A percentile compares a stretch with the other conserved stretches of the same genome.
Conservation (phyloP, 2,888 invertebrate species). For the Habrosyne pyritoides region DNA sequence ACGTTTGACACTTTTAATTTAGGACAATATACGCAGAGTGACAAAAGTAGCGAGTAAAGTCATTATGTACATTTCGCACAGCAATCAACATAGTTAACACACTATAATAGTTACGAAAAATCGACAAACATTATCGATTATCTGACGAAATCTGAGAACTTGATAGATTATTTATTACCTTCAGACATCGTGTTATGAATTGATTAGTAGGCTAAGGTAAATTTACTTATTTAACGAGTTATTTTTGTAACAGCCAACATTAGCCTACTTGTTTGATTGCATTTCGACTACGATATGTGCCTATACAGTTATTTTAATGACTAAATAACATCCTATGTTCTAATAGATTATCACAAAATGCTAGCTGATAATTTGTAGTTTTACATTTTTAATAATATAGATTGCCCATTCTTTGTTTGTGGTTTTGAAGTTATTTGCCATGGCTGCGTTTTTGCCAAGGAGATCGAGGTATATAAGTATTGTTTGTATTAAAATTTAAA, state of each 20-base stretch:
- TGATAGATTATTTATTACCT: conserved; percentile 8
- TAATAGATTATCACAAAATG: conserved; percentile 12
- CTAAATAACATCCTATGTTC: conserved; percentile 2
- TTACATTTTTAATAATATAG: conserved; percentile 1
- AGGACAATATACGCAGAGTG: conserved; percentile 42
- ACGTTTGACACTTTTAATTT: conserved; percentile 41
- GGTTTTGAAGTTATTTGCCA: too few species aligned
- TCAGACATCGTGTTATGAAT: conserved; percentile 5
- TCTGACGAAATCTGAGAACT: conserved; percentile 25
- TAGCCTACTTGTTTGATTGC: background rate
- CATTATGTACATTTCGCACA: conserved; percentile 58
- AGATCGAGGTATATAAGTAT: too few species aligned
- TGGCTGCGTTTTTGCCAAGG: too few species aligned
- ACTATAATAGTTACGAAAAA: conserved; percentile 38
- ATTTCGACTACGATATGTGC: background rate
- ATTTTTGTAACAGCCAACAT: background rate
- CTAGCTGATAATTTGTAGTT: conserved; percentile 1
- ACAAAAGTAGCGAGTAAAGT: conserved; percentile 62
- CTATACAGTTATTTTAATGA: conserved; percentile 1
- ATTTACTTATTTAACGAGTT: background rate
- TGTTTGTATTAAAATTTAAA: too few species aligned
- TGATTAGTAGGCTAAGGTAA: conserved; percentile 4
- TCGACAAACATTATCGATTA: conserved; percentile 21
- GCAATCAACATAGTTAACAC: conserved; percentile 62
- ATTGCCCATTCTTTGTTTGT: conserved; percentile 10